phyloP scores from a whole-genome alignment of 2,113 vertebrate genomes.

The Alligator sinensis region DNA sequence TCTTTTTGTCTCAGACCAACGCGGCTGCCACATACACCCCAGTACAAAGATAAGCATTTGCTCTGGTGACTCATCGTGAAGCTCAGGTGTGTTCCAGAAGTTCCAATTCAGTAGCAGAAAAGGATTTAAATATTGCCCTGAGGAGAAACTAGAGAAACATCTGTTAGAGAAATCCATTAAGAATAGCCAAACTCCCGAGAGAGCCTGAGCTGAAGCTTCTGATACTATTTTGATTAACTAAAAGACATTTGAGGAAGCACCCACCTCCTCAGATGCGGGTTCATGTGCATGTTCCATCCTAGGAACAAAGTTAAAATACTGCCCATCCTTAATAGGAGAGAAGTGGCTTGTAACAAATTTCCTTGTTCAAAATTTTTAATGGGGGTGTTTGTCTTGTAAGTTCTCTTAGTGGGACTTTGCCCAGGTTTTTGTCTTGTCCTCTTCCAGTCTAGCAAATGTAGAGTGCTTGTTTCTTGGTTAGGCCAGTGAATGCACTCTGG shows the following conservation, averaged over 20 bases:
- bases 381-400: no score
- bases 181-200: not conserved
- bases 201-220: not conserved
- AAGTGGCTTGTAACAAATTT: not conserved
- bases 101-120: not conserved
- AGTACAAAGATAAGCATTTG: not conserved
- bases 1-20: no score
- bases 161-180: not conserved
- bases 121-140: not conserved
- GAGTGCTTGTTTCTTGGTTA: no score
- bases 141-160: not conserved
- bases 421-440: no score
- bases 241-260: not conserved
- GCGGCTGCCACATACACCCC: no score
- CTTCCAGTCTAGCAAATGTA: no score
- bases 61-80: fast-evolving
- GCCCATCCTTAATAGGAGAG: not conserved
- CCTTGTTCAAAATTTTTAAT: not conserved
- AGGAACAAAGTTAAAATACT: not conserved
- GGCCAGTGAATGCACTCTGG: not conserved
- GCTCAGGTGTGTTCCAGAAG: not conserved
- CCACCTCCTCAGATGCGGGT: not conserved
- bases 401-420: no score
- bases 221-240: not conserved
- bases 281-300: not conserved